Evolutionary conservation across 2,113 vertebrate genomes (phyloP).

Genomic region (human): DNA sequence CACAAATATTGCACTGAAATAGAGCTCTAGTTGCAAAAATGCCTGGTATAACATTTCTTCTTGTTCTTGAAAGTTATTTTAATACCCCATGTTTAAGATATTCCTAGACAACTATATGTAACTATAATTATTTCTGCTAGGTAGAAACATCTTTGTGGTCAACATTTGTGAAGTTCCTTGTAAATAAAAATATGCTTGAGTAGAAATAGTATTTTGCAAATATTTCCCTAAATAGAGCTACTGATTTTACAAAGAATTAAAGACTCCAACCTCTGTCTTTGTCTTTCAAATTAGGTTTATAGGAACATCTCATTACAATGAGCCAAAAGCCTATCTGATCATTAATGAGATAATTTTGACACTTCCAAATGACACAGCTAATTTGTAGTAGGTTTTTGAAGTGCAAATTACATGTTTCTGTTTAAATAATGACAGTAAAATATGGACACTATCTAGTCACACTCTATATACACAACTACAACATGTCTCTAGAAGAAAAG

Average conservation of each 20-base stretch:
- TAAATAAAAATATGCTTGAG: neutral
- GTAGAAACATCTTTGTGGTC: neutral
- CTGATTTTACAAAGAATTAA: neutral
- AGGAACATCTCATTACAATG: constrained; percentile 23
- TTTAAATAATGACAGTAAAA: constrained; percentile 44
- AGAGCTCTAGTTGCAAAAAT: neutral
- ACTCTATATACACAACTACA: neutral
- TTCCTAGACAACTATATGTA: neutral
- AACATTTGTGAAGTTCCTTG: neutral
- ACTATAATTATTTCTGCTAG: neutral
- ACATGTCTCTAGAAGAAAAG: constrained; percentile 9
- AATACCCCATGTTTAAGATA: neutral
- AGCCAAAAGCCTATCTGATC: constrained; percentile 39
- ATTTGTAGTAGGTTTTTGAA: constrained; percentile 51
- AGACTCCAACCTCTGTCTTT: neutral
- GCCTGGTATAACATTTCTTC: neutral
- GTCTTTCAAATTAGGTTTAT: constrained; percentile 28
- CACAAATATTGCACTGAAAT: neutral
- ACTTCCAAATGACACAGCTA: constrained; percentile 10
- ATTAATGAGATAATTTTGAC: constrained; percentile 50
- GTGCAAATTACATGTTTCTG: constrained; percentile 44
- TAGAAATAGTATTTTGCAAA: neutral
- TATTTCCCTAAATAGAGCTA: neutral
- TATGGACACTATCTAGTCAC: constrained; percentile 27
- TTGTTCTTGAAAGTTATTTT: neutral